phyloP scores from a whole-genome alignment of 2,888 invertebrate genomes.

The Athripsodes cinereus region DNA sequence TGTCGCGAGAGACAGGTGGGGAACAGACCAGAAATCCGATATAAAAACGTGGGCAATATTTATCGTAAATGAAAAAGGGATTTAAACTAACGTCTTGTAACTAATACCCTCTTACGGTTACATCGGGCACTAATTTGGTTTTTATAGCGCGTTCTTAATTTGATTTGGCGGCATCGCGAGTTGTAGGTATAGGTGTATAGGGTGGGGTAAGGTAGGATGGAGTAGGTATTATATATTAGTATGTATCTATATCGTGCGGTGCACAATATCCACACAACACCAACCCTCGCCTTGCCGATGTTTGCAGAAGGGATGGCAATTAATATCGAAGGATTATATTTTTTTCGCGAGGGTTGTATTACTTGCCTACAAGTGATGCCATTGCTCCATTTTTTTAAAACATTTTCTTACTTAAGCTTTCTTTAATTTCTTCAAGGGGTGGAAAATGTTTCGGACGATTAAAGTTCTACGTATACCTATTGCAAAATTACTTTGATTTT shows the following conservation, averaged over 20 bases:
- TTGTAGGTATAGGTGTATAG: slow-evolving; percentile 3
- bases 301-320: slow-evolving; percentile 35
- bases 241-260: too few relatives aligned
- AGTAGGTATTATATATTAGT: too few relatives aligned
- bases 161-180: slow-evolving; percentile 52
- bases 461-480: slow-evolving; percentile 57
- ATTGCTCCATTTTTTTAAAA: slow-evolving; percentile 26
- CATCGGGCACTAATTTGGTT: slow-evolving; percentile 55
- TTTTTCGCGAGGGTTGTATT: slow-evolving; percentile 36
- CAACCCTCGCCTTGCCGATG: background rate
- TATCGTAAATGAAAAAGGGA: slow-evolving; percentile 56
- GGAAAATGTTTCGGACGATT: slow-evolving; percentile 48
- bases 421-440: slow-evolving; percentile 53
- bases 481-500: slow-evolving; percentile 51
- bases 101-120: slow-evolving; percentile 53
- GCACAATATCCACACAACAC: background rate
- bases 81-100: slow-evolving; percentile 55
- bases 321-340: slow-evolving; percentile 54
- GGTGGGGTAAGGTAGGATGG: slow-evolving; percentile 32
- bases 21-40: slow-evolving; percentile 19
- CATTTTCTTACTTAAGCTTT: slow-evolving; percentile 42
- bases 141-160: slow-evolving; percentile 54
- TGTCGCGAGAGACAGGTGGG: slow-evolving; percentile 18
- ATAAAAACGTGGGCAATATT: slow-evolving; percentile 44
- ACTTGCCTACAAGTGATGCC: slow-evolving; percentile 25